Percentiles rank a stretch among this genome's conserved stretches.
These are phyloP conservation scores for Pollicipes pollicipes DNA, from an alignment of 1,140 invertebrate genomes.

Conservation along the genomic window DNA sequence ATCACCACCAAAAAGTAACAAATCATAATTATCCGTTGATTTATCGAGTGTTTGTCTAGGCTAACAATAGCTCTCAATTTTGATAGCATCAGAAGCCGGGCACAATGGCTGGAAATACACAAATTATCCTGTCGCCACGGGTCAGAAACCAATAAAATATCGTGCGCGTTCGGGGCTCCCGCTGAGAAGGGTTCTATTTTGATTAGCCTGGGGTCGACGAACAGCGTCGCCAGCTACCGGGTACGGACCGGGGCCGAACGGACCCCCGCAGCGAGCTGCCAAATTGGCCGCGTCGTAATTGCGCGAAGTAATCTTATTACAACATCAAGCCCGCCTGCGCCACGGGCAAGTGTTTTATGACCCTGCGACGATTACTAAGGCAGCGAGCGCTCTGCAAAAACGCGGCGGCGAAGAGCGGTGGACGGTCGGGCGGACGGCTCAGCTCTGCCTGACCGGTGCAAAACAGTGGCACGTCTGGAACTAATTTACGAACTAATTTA, in stretches of 20 bases:
- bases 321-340: background rate
- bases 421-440: no score
- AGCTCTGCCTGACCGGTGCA: no score
- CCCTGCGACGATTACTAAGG: background rate
- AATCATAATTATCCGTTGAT: background rate
- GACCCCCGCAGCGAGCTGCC: no score
- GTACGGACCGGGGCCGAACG: background rate
- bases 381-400: background rate
- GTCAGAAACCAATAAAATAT: background rate
- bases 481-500: no score
- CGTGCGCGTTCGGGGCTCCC: background rate
- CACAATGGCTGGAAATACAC: background rate
- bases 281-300: background rate
- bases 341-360: background rate
- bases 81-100: background rate
- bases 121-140: background rate
- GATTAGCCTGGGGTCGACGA: background rate
- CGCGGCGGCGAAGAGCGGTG: background rate
- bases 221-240: background rate
- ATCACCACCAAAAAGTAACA: background rate
- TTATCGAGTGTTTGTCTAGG: background rate
- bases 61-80: background rate
- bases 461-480: background rate
- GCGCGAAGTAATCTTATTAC: background rate
- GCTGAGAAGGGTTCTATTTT: conserved; percentile 1